Base-by-base conservation (phyloP, 2,113 vertebrate species). In the Daboia siamensis region DNA sequence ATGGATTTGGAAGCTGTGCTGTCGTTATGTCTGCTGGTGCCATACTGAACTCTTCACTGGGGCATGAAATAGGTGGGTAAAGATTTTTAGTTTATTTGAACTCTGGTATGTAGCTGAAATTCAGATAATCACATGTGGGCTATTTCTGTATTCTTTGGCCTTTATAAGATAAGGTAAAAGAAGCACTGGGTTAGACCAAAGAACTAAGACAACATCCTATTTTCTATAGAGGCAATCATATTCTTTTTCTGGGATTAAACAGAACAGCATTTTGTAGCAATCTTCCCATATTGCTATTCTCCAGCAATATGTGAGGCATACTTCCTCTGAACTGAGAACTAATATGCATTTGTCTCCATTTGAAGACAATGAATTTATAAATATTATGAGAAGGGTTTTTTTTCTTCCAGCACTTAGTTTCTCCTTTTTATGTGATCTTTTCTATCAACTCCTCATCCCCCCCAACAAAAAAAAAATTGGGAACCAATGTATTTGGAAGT, bases 1-100 rank as follows among this genome's bases (percentile, higher is more conserved):
- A 55, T 20, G 97, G 97, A 85, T 98, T 98, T 93, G 97, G 96
- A 93, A 98, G 97, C 92, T 99, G 99, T 90, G 99, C 99, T 0
- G 99, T 99, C 26, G 99, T 99, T 96, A 99, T 98, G 91, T 99
- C 99, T 15, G 99, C 99, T 0, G 99, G 99, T 11, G 98, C 99
- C 94, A 99, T 99, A 96, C 97, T 99, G 91, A 99, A 98, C 95
- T 99, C 99, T 4, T 98, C 98, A 15, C 96, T 99, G 92, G 99
- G 99, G 11, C 97, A 98, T 17, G 99, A 99, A 97, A 99, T 99
- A 90, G 99, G 98, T 99, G 97, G 96, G 98, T 98, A 87, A 95
- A 33, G 92, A 74, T 52, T 20, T 87, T 74, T 97, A 9, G 54
- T 9, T 29, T 54, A 90, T 29, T 89, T 69, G 17, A 26, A 2